Conservation (phyloP, 2,888 invertebrate species). For the Erebia epiphron region DNA sequence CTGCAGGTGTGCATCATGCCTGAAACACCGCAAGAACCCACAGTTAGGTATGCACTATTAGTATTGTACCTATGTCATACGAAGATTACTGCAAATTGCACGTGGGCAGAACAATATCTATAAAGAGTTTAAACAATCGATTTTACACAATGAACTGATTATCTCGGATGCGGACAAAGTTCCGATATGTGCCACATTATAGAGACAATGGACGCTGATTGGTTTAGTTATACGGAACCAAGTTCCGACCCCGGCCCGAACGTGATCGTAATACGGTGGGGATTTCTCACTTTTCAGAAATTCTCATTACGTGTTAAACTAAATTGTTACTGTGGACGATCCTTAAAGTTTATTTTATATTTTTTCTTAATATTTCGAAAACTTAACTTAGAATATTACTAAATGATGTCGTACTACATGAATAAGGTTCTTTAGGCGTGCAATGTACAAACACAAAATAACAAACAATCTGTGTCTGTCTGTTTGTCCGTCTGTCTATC, state of each 20-base stretch:
- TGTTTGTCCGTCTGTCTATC: no score
- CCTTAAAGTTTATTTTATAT: not conserved
- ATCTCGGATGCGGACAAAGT: conserved; percentile 44
- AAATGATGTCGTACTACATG: no score
- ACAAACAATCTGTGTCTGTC: no score
- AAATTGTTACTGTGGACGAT: not conserved
- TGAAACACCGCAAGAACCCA: not conserved
- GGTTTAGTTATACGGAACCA: conserved; percentile 74
- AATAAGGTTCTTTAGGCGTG: no score
- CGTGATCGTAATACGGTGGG: conserved; percentile 67
- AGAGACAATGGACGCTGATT: conserved; percentile 75
- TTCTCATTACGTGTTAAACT: conserved; percentile 21
- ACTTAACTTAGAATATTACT: no score
- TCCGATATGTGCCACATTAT: conserved; percentile 57
- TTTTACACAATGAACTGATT: conserved; percentile 39
- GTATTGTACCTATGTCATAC: not conserved
- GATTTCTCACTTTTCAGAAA: conserved; percentile 61
- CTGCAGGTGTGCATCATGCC: no score
- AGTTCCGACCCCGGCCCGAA: conserved; percentile 64
- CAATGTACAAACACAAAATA: no score
- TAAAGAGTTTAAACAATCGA: conserved; percentile 29
- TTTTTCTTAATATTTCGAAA: not conserved
- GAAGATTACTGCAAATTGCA: conserved; percentile 16
- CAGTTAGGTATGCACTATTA: not conserved
- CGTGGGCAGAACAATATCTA: conserved; percentile 34